A percentile compares a stretch with the other conserved stretches of the same genome.
Evolutionary conservation across 2,888 invertebrate genomes (phyloP).

Genomic region (Acanthacorydalis orientalis): DNA sequence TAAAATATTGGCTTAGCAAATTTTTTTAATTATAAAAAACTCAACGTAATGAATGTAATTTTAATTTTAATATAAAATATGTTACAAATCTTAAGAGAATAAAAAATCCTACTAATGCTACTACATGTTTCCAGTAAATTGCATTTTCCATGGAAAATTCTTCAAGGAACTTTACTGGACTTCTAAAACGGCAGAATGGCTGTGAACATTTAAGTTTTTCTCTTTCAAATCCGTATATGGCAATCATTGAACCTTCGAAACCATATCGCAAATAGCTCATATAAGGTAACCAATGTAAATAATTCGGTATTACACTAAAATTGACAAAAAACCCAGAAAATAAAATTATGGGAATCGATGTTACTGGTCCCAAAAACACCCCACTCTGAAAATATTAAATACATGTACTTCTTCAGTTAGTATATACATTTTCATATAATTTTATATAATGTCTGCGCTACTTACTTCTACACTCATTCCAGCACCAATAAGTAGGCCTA

Average conservation of each 20-base stretch:
- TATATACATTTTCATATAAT: background rate
- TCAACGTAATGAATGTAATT: slow-evolving; percentile 35
- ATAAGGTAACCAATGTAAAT: slow-evolving; percentile 79
- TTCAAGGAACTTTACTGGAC: slow-evolving; percentile 66
- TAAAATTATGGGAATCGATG: slow-evolving; percentile 77
- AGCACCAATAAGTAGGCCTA: slow-evolving; percentile 84
- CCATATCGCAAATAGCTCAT: slow-evolving; percentile 82
- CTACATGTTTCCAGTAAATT: slow-evolving; percentile 65
- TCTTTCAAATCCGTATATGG: slow-evolving; percentile 78
- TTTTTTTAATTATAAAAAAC: too few species aligned
- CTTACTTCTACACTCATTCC: slow-evolving; percentile 69
- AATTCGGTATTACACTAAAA: slow-evolving; percentile 76
- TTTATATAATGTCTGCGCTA: background rate
- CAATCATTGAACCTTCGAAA: slow-evolving; percentile 82
- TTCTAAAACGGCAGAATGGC: slow-evolving; percentile 68
- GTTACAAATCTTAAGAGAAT: slow-evolving; percentile 60
- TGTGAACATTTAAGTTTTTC: slow-evolving; percentile 67
- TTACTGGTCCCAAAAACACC: slow-evolving; percentile 69
- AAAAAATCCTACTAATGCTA: slow-evolving; percentile 65
- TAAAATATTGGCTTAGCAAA: too few species aligned
- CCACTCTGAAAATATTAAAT: slow-evolving; percentile 29
- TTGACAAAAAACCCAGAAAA: slow-evolving; percentile 93
- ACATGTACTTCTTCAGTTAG: background rate
- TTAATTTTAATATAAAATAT: slow-evolving; percentile 70
- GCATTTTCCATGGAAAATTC: slow-evolving; percentile 70